Evolutionary conservation across 1,140 invertebrate species (phyloP), one percentile per base, ranked within the genome.

Genomic region (Lepidurus apus): DNA sequence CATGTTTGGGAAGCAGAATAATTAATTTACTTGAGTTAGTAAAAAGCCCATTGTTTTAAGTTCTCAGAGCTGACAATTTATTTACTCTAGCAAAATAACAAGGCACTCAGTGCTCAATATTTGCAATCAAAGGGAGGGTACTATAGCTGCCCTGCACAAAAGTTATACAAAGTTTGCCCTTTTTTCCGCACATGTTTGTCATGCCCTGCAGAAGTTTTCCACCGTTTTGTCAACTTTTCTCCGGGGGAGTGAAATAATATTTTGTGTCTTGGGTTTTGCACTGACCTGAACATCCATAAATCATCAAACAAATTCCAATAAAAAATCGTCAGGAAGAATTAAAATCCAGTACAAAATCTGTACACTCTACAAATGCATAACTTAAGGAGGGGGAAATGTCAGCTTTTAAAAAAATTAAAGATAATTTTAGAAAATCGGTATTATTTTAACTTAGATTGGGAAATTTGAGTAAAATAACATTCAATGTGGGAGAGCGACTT

Each of bases 181-280:
- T 21, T 65, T 65, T 65, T 65, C 21, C 53, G 53, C 53, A 21
- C 17, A 34, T 34, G 34, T 34, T 34, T 34, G 34, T 34, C 53
- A 65, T 65, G 53, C 53, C 53, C 53, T 65, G 53, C 53, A 65
- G 53, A 65, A 65, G 53, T 65, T 65, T 65, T 65, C 53, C 53
- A 65, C 53, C 53, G 53, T 65, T 65, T 13, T 65, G 21, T n/a
- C 21, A 7, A 65, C 13, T 65, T 65, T 65, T 13, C 21, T 21
- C 53, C 17, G 53, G 21, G 47, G 21, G 21, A 65, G 9, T 65
- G 53, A 65, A 65, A 65, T 21, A 65, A n/a, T 65, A 65, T 65
- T 13, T 13, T 65, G 53, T n/a, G 21, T 7, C 17, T 7, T 13
- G 53, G 53, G 53, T 65, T 65, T 65, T 65, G 53, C 53, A 65